Evolutionary conservation across 2,113 vertebrate species (phyloP).

Genomic region (Paradoxurus hermaphroditus): DNA sequence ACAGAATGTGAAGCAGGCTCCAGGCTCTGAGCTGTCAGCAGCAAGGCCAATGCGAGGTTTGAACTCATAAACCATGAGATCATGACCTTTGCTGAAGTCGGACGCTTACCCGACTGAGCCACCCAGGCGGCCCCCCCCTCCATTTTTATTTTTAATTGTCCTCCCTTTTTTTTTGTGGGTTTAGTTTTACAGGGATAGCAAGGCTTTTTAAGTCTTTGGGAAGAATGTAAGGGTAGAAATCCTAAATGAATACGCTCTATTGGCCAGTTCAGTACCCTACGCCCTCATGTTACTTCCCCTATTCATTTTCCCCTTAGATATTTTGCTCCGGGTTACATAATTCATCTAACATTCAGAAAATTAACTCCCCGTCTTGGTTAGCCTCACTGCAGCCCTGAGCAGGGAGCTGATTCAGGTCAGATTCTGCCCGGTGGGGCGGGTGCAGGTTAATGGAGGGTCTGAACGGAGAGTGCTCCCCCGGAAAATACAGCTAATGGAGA

Average conservation of each 20-base stretch:
- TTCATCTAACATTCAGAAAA: background rate
- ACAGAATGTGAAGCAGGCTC: too few relatives aligned
- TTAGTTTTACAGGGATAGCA: constrained; percentile 2
- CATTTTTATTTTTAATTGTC: background rate
- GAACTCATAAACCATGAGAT: too few relatives aligned
- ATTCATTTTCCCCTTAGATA: background rate
- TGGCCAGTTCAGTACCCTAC: background rate
- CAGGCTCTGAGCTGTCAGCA: too few relatives aligned
- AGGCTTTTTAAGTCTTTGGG: background rate
- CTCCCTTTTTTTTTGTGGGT: background rate
- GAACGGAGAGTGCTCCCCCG: too few relatives aligned
- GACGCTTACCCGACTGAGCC: too few relatives aligned
- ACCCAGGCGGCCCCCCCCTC: background rate
- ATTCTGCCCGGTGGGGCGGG: background rate
- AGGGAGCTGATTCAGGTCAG: background rate
- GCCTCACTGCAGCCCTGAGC: background rate
- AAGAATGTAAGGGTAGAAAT: background rate
- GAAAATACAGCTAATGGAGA: background rate
- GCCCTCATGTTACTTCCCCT: background rate
- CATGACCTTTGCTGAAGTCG: too few relatives aligned
- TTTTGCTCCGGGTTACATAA: background rate
- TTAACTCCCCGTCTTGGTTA: background rate
- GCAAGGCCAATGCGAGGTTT: too few relatives aligned
- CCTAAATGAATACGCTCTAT: background rate
- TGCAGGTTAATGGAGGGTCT: background rate